These are phyloP conservation scores for Asbolus verrucosus DNA, from an alignment of 1,140 invertebrate genomes.

Conservation along the genomic window DNA sequence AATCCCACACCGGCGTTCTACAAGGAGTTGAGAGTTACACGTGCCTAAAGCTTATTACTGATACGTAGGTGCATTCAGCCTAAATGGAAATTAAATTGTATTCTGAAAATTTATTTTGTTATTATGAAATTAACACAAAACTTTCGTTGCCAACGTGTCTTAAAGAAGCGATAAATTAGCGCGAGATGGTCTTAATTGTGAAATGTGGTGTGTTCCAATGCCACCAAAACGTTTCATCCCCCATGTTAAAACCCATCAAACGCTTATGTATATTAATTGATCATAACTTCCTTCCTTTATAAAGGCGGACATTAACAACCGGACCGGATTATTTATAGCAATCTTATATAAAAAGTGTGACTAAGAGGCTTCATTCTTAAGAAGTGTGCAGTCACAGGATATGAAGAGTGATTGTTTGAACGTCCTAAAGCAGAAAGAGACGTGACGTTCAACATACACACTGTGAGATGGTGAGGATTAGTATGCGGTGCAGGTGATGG, in stretches of 20 bases:
- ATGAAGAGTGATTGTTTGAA: constrained; percentile 30
- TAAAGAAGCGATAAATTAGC: neutral
- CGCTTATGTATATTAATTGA: constrained; percentile 21
- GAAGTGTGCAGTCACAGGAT: constrained; percentile 33
- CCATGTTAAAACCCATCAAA: neutral
- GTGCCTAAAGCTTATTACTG: constrained; percentile 25
- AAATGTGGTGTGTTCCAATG: neutral
- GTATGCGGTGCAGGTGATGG: constrained; percentile 16
- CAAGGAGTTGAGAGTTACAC: constrained; percentile 18
- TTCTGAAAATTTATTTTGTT: constrained; percentile 1
- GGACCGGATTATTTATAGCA: constrained; percentile 18
- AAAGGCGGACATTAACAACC: constrained; percentile 1
- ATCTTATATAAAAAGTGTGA: constrained; percentile 27
- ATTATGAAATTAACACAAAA: constrained; percentile 5
- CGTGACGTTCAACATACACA: constrained; percentile 26
- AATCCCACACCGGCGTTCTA: neutral
- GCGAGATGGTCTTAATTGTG: too few relatives aligned
- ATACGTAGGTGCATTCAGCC: constrained; percentile 12
- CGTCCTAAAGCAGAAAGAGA: constrained; percentile 35
- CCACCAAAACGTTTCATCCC: neutral
- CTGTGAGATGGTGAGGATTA: constrained; percentile 26
- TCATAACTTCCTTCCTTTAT: constrained; percentile 27
- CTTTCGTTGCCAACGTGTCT: neutral
- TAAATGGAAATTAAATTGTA: constrained; percentile 19
- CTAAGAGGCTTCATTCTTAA: constrained; percentile 33